Evolutionary conservation across 2,113 vertebrate species (phyloP), one percentile per base, ranked within the genome.

Genomic region (Coptodon rendalli): DNA sequence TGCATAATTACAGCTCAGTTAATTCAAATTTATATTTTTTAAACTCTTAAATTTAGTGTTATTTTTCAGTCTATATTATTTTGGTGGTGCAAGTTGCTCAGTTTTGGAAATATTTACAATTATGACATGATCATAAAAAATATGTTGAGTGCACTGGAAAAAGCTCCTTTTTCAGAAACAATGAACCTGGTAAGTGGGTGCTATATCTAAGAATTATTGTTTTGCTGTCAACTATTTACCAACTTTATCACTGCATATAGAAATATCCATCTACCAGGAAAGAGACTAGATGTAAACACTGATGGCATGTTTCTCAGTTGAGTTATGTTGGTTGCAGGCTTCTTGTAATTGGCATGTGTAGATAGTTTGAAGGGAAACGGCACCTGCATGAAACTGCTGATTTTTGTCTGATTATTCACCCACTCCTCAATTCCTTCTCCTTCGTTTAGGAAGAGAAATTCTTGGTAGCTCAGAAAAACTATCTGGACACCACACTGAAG

Each of bases 391-490:
- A 48, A 48, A 73, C 68, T 76, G 14, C 40, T 43, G 66, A 43
- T 71, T 80, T 50, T n/a, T 84, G 29, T 12, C 1, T 57, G 16
- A 16, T 11, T 63, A 5, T 63, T 34, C 54, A 38, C 7, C 27
- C 13, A n/a, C 14, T 53, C 12, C 31, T 45, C 79, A 19, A 61
- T 14, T 50, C 1, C 24, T 52, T 1, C 4, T 73, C 10, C 40
- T 78, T 40, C 57, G 61, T 91, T 7, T 86, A 99, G 99, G 99
- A 99, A 53, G 96, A 97, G 43, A 95, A 95, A 24, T 99, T 99
- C 80, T 24, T 97, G 43, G 89, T 94, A 16, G 96, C 92, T 82
- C 99, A 99, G 96, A 97, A 96, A 91, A 94, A 95, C 24, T 85
- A 97, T 78, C 92, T 99, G 91, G 97, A 99, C 87, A 71, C 90